Evolutionary conservation across 2,888 invertebrate genomes (phyloP), one percentile per base, ranked within the genome.

Genomic region (Petrolisthes manimaculis): DNA sequence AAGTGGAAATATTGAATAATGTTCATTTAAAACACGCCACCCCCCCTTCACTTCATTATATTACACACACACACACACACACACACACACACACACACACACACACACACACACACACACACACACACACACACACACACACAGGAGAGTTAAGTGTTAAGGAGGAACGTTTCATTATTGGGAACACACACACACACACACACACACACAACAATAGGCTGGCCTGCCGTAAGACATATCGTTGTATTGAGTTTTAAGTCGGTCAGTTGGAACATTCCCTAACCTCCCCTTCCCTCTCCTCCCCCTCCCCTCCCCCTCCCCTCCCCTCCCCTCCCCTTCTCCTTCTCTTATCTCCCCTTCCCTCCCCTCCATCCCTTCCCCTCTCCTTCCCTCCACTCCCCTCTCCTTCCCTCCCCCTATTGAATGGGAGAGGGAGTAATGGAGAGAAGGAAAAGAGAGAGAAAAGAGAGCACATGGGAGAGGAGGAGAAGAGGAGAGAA

Each of bases 101-200:
- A 80, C 80, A 80, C 80, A 80, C 80, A 80, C 80, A 80, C 80
- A 80, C 80, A 80, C 80, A 79, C 79, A 79, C 79, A 79, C 79
- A 79, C 79, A 79, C 54, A 78, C 78, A 78, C 78, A 78, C 78
- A 78, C 78, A 78, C 78, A 78, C 78, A 78, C 78, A 78, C 78
- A 78, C 78, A 78, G 6, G 24, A 18, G 6, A 5, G 14, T 75
- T 51, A 51, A 4, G 18, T 5, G 24, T 75, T 75, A 75, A 51
- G 24, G 24, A 75, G 24, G 75, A 75, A 51, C 51, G 51, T 75
- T 18, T 51, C 75, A 51, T 75, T 75, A 75, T 75, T 51, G 21
- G 75, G 12, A 75, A 51, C 24, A 75, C 37, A 51, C 51, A 51
- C 14, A 51, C 51, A 51, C 24, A 9, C 75, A n/a, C n/a, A n/a